Percentiles rank a stretch among this genome's conserved stretches.
Conservation (phyloP, 1,140 invertebrate species). For the Hylyphantes graminicola region DNA sequence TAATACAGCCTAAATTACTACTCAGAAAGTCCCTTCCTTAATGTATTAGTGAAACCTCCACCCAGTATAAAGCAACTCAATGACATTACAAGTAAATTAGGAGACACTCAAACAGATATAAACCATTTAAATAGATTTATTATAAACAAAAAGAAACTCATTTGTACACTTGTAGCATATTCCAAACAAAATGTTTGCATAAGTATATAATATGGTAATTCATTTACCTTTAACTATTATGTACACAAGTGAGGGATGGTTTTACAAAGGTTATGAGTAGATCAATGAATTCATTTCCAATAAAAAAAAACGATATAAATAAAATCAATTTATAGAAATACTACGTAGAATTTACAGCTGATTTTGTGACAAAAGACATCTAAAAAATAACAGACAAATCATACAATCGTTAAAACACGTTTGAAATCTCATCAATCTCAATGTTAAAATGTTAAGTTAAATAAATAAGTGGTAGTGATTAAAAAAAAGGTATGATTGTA, state of each 20-base stretch:
- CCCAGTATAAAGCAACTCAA: no score
- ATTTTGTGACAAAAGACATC: slow-evolving; percentile 14
- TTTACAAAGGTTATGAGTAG: slow-evolving; percentile 42
- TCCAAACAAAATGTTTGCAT: slow-evolving; percentile 48
- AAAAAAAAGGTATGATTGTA: no score
- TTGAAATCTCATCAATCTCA: slow-evolving; percentile 47
- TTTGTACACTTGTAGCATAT: slow-evolving; percentile 54
- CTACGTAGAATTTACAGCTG: slow-evolving; percentile 48
- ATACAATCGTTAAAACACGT: slow-evolving; percentile 43
- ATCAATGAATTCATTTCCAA: slow-evolving; percentile 48
- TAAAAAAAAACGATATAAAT: slow-evolving; percentile 55
- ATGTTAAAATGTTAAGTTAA: slow-evolving; percentile 29
- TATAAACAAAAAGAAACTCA: slow-evolving; percentile 60
- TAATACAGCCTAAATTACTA: no score
- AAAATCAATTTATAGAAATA: slow-evolving; percentile 54
- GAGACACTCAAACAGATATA: not conserved
- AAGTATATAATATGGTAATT: slow-evolving; percentile 26
- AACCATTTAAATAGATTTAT: slow-evolving; percentile 61
- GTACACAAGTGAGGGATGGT: slow-evolving; percentile 41
- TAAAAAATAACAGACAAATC: slow-evolving; percentile 44
- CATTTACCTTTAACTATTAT: slow-evolving; percentile 50
- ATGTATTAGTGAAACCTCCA: no score
- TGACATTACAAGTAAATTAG: no score
- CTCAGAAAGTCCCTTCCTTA: no score
- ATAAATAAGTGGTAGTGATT: slow-evolving; percentile 51